Percentiles rank a stretch among this genome's conserved stretches.
Conservation (phyloP, 2,797 vertebrate species). For the Tapirus indicus region DNA sequence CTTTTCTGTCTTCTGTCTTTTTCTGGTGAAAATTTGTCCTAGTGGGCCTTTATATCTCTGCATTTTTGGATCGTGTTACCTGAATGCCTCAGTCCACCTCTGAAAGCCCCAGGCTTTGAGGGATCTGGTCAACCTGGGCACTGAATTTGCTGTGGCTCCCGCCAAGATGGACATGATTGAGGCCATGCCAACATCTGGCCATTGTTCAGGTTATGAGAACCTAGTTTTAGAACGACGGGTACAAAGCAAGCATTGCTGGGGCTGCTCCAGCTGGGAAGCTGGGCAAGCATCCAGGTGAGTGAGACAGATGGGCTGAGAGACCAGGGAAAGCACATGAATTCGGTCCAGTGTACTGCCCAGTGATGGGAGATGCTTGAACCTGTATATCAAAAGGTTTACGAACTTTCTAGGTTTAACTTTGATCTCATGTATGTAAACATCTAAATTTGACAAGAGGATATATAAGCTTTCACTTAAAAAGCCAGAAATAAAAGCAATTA, state of each 20-base stretch:
- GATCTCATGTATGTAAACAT: not conserved
- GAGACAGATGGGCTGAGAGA: not conserved
- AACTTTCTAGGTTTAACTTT: not conserved
- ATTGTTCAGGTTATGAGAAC: not conserved
- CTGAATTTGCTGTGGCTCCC: not conserved
- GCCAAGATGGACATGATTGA: not conserved
- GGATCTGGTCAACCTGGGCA: not conserved
- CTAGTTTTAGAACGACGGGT: not conserved
- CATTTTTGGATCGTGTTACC: not conserved
- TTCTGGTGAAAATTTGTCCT: not conserved
- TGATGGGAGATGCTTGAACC: not conserved
- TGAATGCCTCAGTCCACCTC: not conserved
- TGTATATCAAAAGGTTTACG: not conserved
- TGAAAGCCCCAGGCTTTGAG: not conserved
- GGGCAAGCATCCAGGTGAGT: not conserved
- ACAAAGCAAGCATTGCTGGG: not conserved
- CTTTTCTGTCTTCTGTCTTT: not conserved
- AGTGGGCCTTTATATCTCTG: not conserved
- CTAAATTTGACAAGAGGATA: not conserved
- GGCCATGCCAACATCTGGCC: not conserved
- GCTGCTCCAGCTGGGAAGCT: not conserved
- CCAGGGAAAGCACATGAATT: not conserved
- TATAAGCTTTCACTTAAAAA: not conserved
- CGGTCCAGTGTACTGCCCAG: not conserved
- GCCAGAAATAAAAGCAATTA: not conserved